Conservation (phyloP, 2,797 vertebrate genomes). For the Galagoides demidoff region DNA sequence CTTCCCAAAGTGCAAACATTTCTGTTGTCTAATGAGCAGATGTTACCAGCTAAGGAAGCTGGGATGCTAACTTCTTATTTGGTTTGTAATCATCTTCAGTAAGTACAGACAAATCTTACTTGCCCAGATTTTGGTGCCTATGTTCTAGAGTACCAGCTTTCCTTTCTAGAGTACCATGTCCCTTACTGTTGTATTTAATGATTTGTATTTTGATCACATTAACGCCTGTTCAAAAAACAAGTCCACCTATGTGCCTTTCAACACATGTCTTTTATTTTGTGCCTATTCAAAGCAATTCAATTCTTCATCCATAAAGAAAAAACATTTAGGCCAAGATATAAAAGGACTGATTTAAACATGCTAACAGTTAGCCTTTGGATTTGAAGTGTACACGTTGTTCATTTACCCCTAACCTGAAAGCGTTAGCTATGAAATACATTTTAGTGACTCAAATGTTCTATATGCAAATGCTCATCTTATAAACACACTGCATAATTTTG, state of each 20-base stretch:
- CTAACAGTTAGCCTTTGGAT: slow-evolving; percentile 17
- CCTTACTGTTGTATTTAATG: slow-evolving; percentile 11
- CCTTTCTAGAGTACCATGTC: not conserved
- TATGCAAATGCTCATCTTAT: not conserved
- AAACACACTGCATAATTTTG: not conserved
- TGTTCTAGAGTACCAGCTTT: not conserved
- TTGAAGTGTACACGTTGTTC: not conserved
- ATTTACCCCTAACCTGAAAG: not conserved
- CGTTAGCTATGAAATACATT: not conserved
- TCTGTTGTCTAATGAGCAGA: slow-evolving; percentile 38
- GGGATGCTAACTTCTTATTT: slow-evolving; percentile 40
- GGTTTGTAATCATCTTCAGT: slow-evolving; percentile 43
- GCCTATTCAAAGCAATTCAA: not conserved
- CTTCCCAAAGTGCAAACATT: not conserved
- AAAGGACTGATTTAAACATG: slow-evolving; percentile 36
- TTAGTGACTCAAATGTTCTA: not conserved
- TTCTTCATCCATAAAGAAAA: not conserved
- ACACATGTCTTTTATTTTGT: not conserved
- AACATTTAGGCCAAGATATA: slow-evolving; percentile 7
- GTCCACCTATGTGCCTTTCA: not conserved
- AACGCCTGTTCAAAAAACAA: slow-evolving; percentile 29
- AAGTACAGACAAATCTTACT: not conserved
- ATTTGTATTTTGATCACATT: slow-evolving; percentile 39
- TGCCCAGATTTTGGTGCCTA: not conserved
- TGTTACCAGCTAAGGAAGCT: slow-evolving; percentile 20